Percentiles rank a stretch among this genome's conserved stretches.
These are phyloP conservation scores for Fopius arisanus DNA, from an alignment of 1,140 invertebrate species.

Conservation along the genomic window DNA sequence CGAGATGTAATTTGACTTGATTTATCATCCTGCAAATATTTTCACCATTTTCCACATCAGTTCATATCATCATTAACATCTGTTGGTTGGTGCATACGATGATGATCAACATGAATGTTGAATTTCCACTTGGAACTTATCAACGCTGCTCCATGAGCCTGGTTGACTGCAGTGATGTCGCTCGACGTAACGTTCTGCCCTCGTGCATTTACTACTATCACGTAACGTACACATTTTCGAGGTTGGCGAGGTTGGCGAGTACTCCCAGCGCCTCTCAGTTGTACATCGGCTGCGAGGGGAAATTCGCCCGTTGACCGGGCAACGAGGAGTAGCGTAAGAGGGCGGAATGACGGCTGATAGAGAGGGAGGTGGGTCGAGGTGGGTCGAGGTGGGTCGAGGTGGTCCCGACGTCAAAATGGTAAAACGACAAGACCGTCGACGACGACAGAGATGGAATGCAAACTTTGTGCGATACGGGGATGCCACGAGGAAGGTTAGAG, in stretches of 20 bases:
- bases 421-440: no score
- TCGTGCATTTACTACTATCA: slow-evolving; percentile 30
- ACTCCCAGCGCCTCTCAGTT: slow-evolving; percentile 19
- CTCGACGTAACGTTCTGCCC: neutral
- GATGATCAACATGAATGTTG: no score
- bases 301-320: slow-evolving; percentile 27
- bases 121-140: no score
- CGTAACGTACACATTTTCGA: slow-evolving; percentile 12
- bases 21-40: no score
- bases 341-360: neutral
- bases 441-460: neutral
- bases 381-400: neutral
- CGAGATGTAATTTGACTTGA: no score
- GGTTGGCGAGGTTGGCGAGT: neutral
- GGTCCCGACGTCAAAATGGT: no score
- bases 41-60: no score
- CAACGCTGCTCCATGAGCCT: no score
- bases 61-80: no score
- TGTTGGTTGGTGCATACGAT: no score
- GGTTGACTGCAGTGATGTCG: slow-evolving; percentile 31
- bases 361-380: neutral
- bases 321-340: slow-evolving; percentile 14
- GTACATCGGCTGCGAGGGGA: slow-evolving; percentile 34
- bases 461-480: neutral
- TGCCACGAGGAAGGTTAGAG: neutral